Percentiles rank a stretch among this genome's conserved stretches.
These are phyloP conservation scores for Charanyca ferruginea DNA, from an alignment of 2,888 invertebrate species.

Conservation along the genomic window DNA sequence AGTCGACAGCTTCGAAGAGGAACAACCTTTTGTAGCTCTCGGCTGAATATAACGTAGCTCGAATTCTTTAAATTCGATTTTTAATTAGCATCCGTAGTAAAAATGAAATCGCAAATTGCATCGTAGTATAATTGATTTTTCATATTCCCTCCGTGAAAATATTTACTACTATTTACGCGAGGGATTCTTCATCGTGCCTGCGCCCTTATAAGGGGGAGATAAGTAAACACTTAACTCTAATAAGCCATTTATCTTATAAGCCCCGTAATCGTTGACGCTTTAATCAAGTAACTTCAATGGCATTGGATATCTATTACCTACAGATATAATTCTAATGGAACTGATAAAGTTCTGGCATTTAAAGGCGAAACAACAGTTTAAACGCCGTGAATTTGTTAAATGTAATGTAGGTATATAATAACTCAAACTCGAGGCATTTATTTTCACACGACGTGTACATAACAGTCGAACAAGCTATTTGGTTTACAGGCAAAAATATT, in stretches of 20 bases:
- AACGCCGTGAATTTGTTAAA: constrained; percentile 15
- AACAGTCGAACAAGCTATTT: no score
- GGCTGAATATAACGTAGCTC: constrained; percentile 17
- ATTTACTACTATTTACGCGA: background rate
- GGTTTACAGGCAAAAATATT: no score
- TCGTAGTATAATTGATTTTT: no score
- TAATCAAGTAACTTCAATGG: constrained; percentile 49
- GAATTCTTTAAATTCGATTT: constrained; percentile 25
- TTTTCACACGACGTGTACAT: no score
- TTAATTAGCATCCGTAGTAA: constrained; percentile 33
- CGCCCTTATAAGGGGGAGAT: constrained; percentile 28
- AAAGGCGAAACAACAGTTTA: constrained; percentile 43
- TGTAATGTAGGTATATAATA: background rate
- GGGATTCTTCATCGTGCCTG: constrained; percentile 12
- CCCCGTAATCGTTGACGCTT: constrained; percentile 36
- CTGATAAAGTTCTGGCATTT: constrained; percentile 28
- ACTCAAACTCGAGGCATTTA: no score
- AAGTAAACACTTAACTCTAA: constrained; percentile 45
- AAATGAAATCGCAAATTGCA: no score
- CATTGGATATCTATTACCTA: constrained; percentile 40
- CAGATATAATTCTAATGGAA: constrained; percentile 52
- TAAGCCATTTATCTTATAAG: constrained; percentile 53
- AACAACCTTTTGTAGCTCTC: no score
- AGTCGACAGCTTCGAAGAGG: constrained; percentile 11
- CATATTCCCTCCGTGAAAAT: background rate